Base-by-base conservation (phyloP, 2,113 vertebrate genomes). In the Neotoma lepida region DNA sequence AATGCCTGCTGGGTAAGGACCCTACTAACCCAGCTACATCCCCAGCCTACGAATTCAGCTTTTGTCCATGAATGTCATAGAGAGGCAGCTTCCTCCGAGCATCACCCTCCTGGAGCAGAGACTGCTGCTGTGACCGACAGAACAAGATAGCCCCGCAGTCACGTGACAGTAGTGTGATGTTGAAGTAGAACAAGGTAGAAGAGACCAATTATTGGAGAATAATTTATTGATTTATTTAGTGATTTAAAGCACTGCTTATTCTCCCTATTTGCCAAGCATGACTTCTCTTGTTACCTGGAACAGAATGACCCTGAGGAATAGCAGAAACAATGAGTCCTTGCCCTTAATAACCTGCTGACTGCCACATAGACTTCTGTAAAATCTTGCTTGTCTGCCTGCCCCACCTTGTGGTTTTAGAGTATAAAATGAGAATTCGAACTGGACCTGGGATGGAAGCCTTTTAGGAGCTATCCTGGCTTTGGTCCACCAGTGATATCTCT, bases 91-190 rank as follows among this genome's bases (percentile, higher is more conserved):
- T 54, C 20, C 10, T 58, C 22, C 2, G 0, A 58, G 22, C 3
- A 24, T 39, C n/a, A 28, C 7, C 56, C 12, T 61, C n/a, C 2
- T 41, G 54, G 6, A 82, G 54, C n/a, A 41, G 80, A 82, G n/a
- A n/a, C n/a, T 61, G 80, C 80, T 64, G 28, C 41, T 18, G 58
- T 85, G 81, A 33, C 58, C 58, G 5, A 15, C n/a, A 63, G 80
- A 84, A 44, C 14, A 46, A 6, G 6, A 84, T 2, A 33, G 58
- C 8, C n/a, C 8, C 7, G 5, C 4, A 30, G 81, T 20, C 58
- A 12, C 24, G 24, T 20, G 17, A 3, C 51, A n/a, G 12, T 20
- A 7, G 18, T n/a, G 17, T 1, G 0, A 22, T 54, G 18, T 22
- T 35, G 33, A 54, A 54, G 49, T n/a, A 35, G 9, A 54, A 22